phyloP scores from a whole-genome alignment of 2,888 invertebrate species.

The Drosophila tanythrix region DNA sequence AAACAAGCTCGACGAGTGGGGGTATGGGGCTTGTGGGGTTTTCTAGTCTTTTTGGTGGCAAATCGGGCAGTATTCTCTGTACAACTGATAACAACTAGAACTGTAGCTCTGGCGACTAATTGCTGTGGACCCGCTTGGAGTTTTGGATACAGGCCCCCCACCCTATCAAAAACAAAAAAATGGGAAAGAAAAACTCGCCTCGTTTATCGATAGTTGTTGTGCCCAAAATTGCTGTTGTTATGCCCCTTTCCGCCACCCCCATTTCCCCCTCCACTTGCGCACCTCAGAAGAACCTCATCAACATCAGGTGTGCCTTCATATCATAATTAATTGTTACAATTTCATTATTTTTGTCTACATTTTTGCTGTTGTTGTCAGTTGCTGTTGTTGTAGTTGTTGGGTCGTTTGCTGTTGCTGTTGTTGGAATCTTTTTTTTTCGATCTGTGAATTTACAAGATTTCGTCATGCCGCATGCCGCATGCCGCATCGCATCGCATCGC shows the following conservation, averaged over 20 bases:
- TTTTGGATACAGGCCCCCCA: conserved; percentile 2
- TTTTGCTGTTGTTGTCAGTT: neutral
- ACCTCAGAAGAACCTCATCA: conserved; percentile 1
- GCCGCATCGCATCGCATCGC: conserved; percentile 34
- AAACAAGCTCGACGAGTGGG: conserved; percentile 20
- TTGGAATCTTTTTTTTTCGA: conserved; percentile 66
- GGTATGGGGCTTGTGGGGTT: neutral
- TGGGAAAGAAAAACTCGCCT: conserved; percentile 5
- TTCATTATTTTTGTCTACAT: conserved; percentile 57
- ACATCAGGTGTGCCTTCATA: conserved; percentile 32
- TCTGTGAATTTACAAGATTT: conserved; percentile 69
- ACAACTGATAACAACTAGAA: conserved; percentile 37
- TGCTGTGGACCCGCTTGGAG: conserved; percentile 40
- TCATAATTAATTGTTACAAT: conserved; percentile 77
- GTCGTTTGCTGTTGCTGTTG: conserved; percentile 14
- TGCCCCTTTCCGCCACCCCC: neutral
- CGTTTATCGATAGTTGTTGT: conserved; percentile 53
- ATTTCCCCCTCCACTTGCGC: neutral
- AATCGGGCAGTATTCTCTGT: conserved; percentile 39
- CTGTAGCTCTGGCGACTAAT: conserved; percentile 46
- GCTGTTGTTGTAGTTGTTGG: conserved; percentile 19
- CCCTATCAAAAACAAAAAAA: neutral
- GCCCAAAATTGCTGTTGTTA: conserved; percentile 64
- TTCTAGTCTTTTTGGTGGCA: conserved; percentile 9
- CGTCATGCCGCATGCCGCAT: conserved; percentile 49